Evolutionary conservation across 2,797 vertebrate genomes (phyloP).

Genomic region (Ceryle rudis): DNA sequence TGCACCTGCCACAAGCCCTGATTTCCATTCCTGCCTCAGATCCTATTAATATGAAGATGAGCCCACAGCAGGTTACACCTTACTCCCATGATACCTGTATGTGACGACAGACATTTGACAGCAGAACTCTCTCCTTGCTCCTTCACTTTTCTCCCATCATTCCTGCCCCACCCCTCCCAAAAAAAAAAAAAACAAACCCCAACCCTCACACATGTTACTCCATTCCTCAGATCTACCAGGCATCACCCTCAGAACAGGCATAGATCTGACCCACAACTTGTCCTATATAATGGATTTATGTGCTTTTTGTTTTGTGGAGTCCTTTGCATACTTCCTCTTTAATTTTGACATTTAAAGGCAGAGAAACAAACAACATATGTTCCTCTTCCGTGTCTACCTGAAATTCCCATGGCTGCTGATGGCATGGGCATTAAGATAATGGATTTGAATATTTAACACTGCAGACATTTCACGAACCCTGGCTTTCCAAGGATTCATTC

Average conservation of each 20-base stretch:
- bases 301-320: not conserved
- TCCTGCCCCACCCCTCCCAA: rapidly evolving
- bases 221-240: not conserved
- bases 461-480: not conserved
- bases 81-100: no score
- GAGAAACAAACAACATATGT: not conserved
- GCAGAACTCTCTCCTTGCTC: not conserved
- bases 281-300: not conserved
- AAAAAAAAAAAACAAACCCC: not conserved
- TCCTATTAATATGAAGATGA: not conserved
- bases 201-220: rapidly evolving
- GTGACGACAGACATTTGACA: not conserved
- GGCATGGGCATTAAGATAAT: not conserved
- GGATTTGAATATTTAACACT: not conserved
- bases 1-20: not conserved
- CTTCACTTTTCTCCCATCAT: not conserved
- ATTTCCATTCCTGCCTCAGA: not conserved
- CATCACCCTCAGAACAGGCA: not conserved
- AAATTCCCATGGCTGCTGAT: not conserved
- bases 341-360: not conserved
- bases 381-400: not conserved
- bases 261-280: not conserved
- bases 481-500: not conserved
- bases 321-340: not conserved
- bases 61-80: not conserved